Conservation (phyloP, 2,113 vertebrate genomes). For the Apteryx owenii region DNA sequence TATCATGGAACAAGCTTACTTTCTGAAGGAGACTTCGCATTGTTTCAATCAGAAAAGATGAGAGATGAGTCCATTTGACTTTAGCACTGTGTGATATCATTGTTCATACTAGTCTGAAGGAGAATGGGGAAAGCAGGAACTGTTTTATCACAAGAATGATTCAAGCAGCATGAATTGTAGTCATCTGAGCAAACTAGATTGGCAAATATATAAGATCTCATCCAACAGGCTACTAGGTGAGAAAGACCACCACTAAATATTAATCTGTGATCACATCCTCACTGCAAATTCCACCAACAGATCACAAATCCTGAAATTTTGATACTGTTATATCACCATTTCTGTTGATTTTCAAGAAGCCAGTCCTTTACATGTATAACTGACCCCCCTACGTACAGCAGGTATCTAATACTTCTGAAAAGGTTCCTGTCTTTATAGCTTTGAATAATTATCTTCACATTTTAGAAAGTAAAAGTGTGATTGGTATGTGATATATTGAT, state of each 20-base stretch:
- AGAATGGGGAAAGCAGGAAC: neutral
- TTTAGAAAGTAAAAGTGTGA: neutral
- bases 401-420: neutral
- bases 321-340: neutral
- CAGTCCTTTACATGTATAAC: neutral
- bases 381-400: neutral
- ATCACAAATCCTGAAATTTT: neutral
- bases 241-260: neutral
- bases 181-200: neutral
- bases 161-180: neutral
- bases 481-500: neutral
- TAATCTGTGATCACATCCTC: neutral
- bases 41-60: neutral
- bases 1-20: neutral
- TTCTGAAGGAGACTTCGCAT: neutral
- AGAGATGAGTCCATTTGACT: neutral
- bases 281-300: neutral
- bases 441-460: neutral
- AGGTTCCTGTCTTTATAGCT: neutral
- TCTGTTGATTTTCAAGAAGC: neutral
- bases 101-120: neutral
- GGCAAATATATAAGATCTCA: neutral
- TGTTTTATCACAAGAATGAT: neutral
- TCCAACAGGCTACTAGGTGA: neutral
- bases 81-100: neutral